Evolutionary conservation across 2,113 vertebrate species (phyloP).

Genomic region (Halcyon senegalensis): DNA sequence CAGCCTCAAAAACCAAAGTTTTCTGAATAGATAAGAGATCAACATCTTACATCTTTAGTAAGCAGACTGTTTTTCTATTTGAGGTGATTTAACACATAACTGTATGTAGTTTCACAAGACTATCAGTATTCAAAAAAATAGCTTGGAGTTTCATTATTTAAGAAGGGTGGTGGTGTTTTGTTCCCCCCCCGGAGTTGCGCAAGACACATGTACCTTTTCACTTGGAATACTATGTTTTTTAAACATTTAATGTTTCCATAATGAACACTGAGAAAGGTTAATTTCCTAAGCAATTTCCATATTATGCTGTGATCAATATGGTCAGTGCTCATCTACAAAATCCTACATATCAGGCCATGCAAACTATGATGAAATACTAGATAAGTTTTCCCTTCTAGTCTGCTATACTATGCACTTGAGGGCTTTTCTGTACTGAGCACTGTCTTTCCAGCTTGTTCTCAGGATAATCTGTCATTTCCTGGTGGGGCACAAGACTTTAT

Average conservation of each 20-base stretch:
- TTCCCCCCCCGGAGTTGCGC: neutral
- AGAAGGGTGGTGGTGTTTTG: neutral
- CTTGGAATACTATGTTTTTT: neutral
- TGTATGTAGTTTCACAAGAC: neutral
- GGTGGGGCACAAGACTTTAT: neutral
- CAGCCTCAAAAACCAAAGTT: neutral
- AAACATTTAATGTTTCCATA: neutral
- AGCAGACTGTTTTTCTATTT: neutral
- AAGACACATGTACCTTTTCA: rapidly evolving
- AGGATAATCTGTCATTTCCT: neutral
- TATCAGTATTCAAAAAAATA: neutral
- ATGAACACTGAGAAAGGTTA: neutral
- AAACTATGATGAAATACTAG: neutral
- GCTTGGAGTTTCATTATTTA: neutral
- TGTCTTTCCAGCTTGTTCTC: neutral
- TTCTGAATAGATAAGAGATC: neutral
- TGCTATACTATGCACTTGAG: neutral
- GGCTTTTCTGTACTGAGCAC: neutral
- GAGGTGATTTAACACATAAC: neutral
- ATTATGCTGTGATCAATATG: neutral
- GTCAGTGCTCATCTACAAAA: neutral
- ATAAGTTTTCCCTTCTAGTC: neutral
- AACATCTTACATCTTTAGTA: neutral
- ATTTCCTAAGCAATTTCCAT: neutral
- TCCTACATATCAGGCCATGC: rapidly evolving